A percentile compares a stretch with the other conserved stretches of the same genome.
phyloP scores from a whole-genome alignment of 2,888 invertebrate genomes.

The Artemia sinica region DNA sequence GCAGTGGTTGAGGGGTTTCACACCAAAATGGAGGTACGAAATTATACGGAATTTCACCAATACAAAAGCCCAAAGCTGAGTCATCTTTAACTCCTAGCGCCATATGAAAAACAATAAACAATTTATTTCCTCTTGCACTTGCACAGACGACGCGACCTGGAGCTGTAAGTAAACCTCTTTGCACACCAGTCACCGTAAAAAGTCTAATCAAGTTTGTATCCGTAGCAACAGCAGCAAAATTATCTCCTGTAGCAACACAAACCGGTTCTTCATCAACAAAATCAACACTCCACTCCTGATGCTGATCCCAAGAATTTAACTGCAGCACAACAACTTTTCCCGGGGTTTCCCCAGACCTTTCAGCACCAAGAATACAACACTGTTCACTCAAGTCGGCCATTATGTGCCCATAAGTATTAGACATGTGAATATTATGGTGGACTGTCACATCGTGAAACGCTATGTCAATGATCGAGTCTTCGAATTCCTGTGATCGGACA shows the following conservation, averaged over 20 bases:
- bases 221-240: conserved; percentile 63
- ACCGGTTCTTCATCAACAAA: conserved; percentile 59
- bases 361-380: conserved; percentile 56
- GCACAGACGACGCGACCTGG: conserved; percentile 55
- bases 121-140: conserved; percentile 41
- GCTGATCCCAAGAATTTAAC: conserved; percentile 43
- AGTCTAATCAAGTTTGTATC: conserved; percentile 55
- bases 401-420: conserved; percentile 64
- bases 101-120: conserved; percentile 39
- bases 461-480: conserved; percentile 61
- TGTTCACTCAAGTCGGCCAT: conserved; percentile 69
- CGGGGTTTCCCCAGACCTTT: conserved; percentile 39
- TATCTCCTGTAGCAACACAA: conserved; percentile 41
- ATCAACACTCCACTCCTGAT: conserved; percentile 68
- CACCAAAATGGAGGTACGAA: conserved; percentile 19
- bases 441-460: conserved; percentile 82
- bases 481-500: conserved; percentile 16
- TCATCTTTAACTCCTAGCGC: conserved; percentile 8
- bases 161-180: conserved; percentile 53
- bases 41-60: conserved; percentile 12
- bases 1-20: conserved; percentile 33
- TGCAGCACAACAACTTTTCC: conserved; percentile 60
- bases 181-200: conserved; percentile 69
- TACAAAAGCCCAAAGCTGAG: conserved; percentile 17
- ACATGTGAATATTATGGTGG: conserved; percentile 75